Evolutionary conservation across 1,140 invertebrate genomes (phyloP).

Genomic region (Arion vulgaris): DNA sequence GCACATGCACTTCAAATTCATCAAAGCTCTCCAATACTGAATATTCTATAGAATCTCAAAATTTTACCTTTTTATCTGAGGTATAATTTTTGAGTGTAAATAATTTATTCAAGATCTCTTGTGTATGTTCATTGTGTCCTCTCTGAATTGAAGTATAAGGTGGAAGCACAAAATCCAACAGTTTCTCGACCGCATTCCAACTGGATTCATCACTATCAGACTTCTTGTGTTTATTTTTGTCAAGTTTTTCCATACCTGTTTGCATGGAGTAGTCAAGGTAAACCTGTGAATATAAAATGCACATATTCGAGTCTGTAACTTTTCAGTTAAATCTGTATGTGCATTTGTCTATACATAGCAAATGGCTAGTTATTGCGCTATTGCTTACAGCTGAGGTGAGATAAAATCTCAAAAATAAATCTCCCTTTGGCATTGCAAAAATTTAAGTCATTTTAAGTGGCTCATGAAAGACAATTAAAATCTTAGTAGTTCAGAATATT

Average conservation of each 20-base stretch:
- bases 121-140: neutral
- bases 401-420: no score
- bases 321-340: no score
- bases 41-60: neutral
- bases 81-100: neutral
- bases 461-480: no score
- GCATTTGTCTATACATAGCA: no score
- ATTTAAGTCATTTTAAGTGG: no score
- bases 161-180: neutral
- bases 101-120: neutral
- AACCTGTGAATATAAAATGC: constrained; percentile 14
- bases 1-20: no score
- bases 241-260: constrained; percentile 32
- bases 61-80: neutral
- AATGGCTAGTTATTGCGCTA: no score
- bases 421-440: no score
- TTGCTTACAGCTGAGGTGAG: no score
- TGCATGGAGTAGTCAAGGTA: constrained; percentile 31
- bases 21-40: no score
- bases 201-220: neutral
- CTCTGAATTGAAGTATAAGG: neutral
- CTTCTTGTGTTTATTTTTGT: neutral
- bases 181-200: neutral
- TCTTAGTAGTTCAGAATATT: no score
- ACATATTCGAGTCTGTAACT: no score